phyloP scores from a whole-genome alignment of 1,140 invertebrate genomes.

The Forficula auricularia region DNA sequence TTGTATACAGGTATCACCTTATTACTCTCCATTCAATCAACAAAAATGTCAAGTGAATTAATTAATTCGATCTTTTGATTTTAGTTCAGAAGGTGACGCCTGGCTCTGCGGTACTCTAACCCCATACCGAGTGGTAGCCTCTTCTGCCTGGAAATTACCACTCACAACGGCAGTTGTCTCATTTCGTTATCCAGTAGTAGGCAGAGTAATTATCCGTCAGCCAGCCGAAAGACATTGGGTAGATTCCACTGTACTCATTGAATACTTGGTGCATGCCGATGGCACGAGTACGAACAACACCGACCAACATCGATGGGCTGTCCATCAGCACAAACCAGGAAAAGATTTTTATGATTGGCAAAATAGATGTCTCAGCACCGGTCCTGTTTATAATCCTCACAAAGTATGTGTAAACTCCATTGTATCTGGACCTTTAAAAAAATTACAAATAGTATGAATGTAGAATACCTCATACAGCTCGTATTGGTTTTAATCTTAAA shows the following conservation, averaged over 20 bases:
- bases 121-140: conserved; percentile 34
- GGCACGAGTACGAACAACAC: conserved; percentile 65
- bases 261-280: conserved; percentile 64
- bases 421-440: too few species aligned
- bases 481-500: too few species aligned
- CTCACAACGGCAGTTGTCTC: conserved; percentile 55
- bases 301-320: conserved; percentile 46
- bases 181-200: conserved; percentile 74
- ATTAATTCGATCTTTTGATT: too few species aligned
- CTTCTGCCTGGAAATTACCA: conserved; percentile 38
- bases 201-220: conserved; percentile 70
- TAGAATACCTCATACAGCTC: too few species aligned
- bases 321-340: conserved; percentile 42
- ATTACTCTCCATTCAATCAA: too few species aligned
- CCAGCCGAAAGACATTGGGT: conserved; percentile 53
- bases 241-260: conserved; percentile 60
- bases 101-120: conserved; percentile 49
- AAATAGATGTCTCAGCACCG: conserved; percentile 61
- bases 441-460: too few species aligned
- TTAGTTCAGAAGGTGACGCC: conserved; percentile 32
- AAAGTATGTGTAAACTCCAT: conserved; percentile 36
- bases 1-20: conserved; percentile 72
- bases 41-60: too few species aligned
- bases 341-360: conserved; percentile 86
- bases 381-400: conserved; percentile 63